Base-by-base conservation (phyloP, 2,888 invertebrate genomes). In the Apeira syringaria region DNA sequence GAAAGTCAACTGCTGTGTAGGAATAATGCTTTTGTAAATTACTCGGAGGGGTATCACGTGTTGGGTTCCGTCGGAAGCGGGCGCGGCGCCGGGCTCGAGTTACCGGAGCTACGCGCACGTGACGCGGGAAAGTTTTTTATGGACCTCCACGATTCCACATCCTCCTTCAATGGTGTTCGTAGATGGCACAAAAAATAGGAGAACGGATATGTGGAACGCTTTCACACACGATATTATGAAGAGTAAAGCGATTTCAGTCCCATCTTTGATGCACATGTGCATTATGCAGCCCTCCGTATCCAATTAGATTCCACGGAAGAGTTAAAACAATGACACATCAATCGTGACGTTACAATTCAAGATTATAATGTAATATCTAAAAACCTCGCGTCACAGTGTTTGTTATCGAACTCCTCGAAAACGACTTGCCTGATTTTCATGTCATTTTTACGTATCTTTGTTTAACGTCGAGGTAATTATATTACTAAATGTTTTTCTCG, bases 51-150 rank as follows among this genome's bases (percentile, higher is more conserved):
- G 61, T 61, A 53, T 60, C 57, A 68, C 59, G 50, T 59, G 61
- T 61, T 44, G 53, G 76, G 75, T 68, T 76, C 75, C 75, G 77
- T 70, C 81, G 85, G 86, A 84, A 82, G 68, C 68, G 69, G 47
- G 35, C 62, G 64, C 68, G 70, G 64, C 69, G 67, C 70, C 66
- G 68, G 61, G 66, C 66, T 75, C 66, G 63, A 54, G 67, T 76
- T 80, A 79, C 81, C 58, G 67, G 61, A 59, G 63, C 53, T 47
- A 36, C 57, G 59, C 69, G 72, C 82, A 83, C 83, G 82, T 82
- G 81, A 76, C 74, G 68, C 50, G 55, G 54, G 64, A 66, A 64
- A 56, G 67, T 74, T 80, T 81, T 73, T 77, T 80, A 64, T 64
- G 47, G 48, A 59, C 67, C 61, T 48, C 60, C 27, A 35, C 45